Base-by-base conservation (phyloP, 2,113 vertebrate genomes). In the Paraplagusia blochii region DNA sequence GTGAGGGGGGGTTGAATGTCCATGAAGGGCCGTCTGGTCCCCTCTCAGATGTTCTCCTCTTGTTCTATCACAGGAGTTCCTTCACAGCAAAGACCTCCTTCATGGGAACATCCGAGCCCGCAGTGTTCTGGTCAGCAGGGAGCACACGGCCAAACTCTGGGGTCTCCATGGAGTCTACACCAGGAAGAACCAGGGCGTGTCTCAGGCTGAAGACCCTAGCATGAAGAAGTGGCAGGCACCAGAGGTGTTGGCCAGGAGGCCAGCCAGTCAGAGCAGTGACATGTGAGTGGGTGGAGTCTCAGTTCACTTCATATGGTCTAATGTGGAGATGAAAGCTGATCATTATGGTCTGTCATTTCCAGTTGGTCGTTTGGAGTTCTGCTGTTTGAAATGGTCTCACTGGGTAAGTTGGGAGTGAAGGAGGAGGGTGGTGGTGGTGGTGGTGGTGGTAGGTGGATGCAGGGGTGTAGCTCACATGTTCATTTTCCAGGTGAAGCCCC, bases 191-290 rank as follows among this genome's bases (percentile, higher is more conserved):
- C 88, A 91, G 43, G 74, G 62, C 39, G 52, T 66, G 44, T 84
- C 84, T 1, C 72, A 86, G 43, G 81, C 12, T 29, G 75, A 71
- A 0, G 70, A 64, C 0, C 38, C 88, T 1, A 91, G 93, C 15
- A 77, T 91, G 78, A 96, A 94, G 89, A 98, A 98, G 80, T 98
- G 96, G 96, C 93, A 94, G 11, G 92, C 95, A 1, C 95, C 96
- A 0, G 96, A 98, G 76, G 60, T 91, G 13, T 85, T 98, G 43
- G 88, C 89, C 48, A 89, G 58, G 76, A 93, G 77, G 52, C 42
- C 87, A 1, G 69, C 85, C 4, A 77, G 78, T 77, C 89, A 85
- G 63, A 91, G 85, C 80, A 92, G 92, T 54, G 95, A 98, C 47
- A 54, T 96, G 96, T 98, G 88, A 16, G 93, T 75, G 2, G 22